Evolutionary conservation across 1,140 invertebrate genomes (phyloP).

Genomic region (Leptinotarsa texana): DNA sequence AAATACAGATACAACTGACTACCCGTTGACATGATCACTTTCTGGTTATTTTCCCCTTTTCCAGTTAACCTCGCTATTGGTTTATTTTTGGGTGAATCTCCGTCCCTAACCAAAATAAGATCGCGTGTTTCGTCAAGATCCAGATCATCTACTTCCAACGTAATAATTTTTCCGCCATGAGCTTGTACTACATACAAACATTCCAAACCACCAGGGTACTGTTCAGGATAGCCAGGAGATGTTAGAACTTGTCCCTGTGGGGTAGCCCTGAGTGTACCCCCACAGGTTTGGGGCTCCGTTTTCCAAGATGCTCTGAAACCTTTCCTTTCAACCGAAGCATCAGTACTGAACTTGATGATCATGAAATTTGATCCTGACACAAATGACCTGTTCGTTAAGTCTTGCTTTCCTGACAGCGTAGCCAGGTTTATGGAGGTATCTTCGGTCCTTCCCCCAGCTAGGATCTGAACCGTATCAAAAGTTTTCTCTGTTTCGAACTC

Average conservation of each 20-base stretch:
- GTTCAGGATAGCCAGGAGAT: conserved; percentile 88
- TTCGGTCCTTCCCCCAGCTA: conserved; percentile 93
- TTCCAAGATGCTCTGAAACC: conserved; percentile 94
- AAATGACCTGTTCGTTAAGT: conserved; percentile 80
- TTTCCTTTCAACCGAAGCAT: conserved; percentile 90
- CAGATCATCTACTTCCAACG: conserved; percentile 87
- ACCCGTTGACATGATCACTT: conserved; percentile 87
- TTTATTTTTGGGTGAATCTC: conserved; percentile 80
- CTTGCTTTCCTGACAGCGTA: conserved; percentile 87
- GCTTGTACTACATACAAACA: conserved; percentile 91
- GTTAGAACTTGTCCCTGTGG: conserved; percentile 81
- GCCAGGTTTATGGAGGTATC: conserved; percentile 89
- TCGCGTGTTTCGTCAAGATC: conserved; percentile 85
- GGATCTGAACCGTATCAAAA: conserved; percentile 93
- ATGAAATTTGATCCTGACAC: conserved; percentile 97
- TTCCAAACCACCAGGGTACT: conserved; percentile 92
- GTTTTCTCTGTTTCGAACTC: conserved; percentile 97
- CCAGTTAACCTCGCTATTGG: conserved; percentile 84
- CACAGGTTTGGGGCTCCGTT: conserved; percentile 88
- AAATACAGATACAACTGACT: conserved; percentile 90
- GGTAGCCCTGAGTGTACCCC: conserved; percentile 79
- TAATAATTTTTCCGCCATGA: conserved; percentile 84
- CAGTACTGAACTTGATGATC: conserved; percentile 95
- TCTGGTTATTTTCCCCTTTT: conserved; percentile 73
- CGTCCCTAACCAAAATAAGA: conserved; percentile 87